A percentile compares a stretch with the other conserved stretches of the same genome.
Evolutionary conservation across 2,888 invertebrate genomes (phyloP).

Genomic region (Deilephila elpenor): DNA sequence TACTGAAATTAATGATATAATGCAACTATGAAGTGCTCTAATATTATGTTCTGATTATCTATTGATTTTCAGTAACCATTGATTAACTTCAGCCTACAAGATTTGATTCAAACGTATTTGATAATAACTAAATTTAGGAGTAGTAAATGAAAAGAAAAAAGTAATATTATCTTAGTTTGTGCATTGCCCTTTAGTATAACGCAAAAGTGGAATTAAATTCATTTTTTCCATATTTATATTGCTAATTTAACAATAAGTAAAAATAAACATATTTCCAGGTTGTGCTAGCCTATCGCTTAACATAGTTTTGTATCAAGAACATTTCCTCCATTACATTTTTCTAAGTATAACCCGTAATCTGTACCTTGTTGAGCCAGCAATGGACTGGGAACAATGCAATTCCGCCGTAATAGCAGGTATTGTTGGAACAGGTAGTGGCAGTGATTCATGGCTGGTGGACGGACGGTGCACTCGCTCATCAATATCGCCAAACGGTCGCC

Average conservation of each 20-base stretch:
- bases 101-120: too few species aligned
- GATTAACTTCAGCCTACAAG: too few species aligned
- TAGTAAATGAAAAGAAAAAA: too few species aligned
- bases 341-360: neutral
- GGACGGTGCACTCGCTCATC: conserved; percentile 63
- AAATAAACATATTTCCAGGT: neutral
- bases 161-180: too few species aligned
- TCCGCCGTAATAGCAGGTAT: conserved; percentile 20
- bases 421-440: conserved; percentile 61
- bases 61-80: too few species aligned
- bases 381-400: conserved; percentile 21
- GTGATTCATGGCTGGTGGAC: conserved; percentile 66
- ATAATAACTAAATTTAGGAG: too few species aligned
- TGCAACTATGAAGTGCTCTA: too few species aligned
- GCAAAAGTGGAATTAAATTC: too few species aligned
- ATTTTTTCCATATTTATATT: too few species aligned
- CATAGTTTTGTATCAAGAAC: neutral
- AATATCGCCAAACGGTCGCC: conserved; percentile 66
- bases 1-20: neutral
- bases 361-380: neutral
- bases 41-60: too few species aligned
- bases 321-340: neutral
- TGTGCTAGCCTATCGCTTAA: neutral
- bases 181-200: too few species aligned
- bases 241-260: too few species aligned